Conservation (phyloP, 1,140 invertebrate genomes). For the Ectropis grisescens region DNA sequence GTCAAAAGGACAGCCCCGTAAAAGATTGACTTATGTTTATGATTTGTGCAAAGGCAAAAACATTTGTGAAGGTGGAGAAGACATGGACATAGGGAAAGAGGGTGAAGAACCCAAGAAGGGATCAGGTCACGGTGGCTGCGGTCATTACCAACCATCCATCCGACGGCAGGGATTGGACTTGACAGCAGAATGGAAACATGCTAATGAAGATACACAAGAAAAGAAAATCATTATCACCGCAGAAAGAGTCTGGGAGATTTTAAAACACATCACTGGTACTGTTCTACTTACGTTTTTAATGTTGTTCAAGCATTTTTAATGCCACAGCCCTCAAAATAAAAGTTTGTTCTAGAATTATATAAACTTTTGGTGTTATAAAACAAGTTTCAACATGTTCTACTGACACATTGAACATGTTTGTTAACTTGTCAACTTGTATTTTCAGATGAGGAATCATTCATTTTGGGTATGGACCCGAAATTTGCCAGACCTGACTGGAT, state of each 20-base stretch:
- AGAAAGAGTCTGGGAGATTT: constrained; percentile 96
- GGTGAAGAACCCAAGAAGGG: constrained; percentile 79
- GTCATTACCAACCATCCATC: constrained; percentile 96
- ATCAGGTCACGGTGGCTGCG: constrained; percentile 93
- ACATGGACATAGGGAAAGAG: constrained; percentile 92
- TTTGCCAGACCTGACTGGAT: constrained; percentile 99
- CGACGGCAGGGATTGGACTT: constrained; percentile 91
- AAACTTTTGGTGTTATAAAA: too few relatives aligned
- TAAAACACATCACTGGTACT: constrained; percentile 90
- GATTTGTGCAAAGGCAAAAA: constrained; percentile 98
- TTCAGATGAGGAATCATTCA: constrained; percentile 94
- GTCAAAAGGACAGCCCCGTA: constrained; percentile 96
- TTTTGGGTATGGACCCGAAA: constrained; percentile 96
- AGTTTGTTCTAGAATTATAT: too few relatives aligned
- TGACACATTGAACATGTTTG: too few relatives aligned
- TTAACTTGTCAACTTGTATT: too few relatives aligned
- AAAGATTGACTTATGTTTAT: constrained; percentile 95
- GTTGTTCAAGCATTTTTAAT: neutral
- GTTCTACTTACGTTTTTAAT: neutral
- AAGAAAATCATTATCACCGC: constrained; percentile 94
- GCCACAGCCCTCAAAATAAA: neutral
- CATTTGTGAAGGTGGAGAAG: constrained; percentile 98
- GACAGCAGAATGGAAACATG: constrained; percentile 97
- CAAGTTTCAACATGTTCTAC: too few relatives aligned
- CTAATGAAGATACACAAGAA: constrained; percentile 98